phyloP scores from a whole-genome alignment of 2,113 vertebrate genomes.

The Nansenia antarctica region DNA sequence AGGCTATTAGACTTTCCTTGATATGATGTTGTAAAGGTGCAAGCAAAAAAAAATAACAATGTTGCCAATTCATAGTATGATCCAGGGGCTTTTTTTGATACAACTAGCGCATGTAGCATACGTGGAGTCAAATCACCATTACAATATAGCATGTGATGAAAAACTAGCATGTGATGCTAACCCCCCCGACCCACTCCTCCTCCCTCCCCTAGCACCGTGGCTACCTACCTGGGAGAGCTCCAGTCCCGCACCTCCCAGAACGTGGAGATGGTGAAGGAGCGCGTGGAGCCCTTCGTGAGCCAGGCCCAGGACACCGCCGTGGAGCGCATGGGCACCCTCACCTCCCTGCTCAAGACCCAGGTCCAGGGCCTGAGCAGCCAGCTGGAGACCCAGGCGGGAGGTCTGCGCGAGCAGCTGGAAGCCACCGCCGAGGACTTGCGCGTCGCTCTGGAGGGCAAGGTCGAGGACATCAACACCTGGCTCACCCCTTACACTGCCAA shows the following conservation, averaged over 20 bases:
- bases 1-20: no score
- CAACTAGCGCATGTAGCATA: no score
- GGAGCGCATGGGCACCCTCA: conserved; percentile 65
- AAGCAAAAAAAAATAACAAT: no score
- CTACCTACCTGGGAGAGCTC: conserved; percentile 71
- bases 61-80: no score
- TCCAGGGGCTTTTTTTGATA: no score
- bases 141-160: background rate
- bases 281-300: conserved; percentile 65
- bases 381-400: conserved; percentile 65
- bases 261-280: conserved; percentile 49
- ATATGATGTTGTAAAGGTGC: no score
- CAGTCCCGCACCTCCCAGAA: conserved; percentile 71
- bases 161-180: conserved; percentile 29
- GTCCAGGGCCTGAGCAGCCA: conserved; percentile 60
- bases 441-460: conserved; percentile 63
- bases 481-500: conserved; percentile 65
- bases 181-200: background rate
- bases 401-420: conserved; percentile 69
- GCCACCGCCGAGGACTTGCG: conserved; percentile 65
- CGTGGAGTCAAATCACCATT: background rate
- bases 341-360: conserved; percentile 64
- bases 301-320: conserved; percentile 52
- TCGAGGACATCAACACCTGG: conserved; percentile 68
- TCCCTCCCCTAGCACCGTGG: conserved; percentile 54